Evolutionary conservation across 2,888 invertebrate species (phyloP).

Genomic region (Hypolimnas misippus): DNA sequence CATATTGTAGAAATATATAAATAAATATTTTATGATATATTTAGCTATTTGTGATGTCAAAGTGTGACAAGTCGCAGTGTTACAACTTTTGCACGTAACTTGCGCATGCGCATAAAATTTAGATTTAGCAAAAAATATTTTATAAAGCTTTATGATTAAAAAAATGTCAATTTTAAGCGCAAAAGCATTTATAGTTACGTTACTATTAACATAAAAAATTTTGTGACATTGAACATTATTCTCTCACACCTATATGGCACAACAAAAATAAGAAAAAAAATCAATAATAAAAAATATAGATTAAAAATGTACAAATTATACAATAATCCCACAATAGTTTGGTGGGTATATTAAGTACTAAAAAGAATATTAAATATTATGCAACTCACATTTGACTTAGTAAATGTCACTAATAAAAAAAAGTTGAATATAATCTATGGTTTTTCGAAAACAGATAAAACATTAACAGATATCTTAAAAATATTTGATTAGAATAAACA

Average conservation of each 20-base stretch:
- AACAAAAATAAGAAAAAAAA: slow-evolving; percentile 1
- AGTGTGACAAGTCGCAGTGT: not conserved
- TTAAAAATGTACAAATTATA: slow-evolving; percentile 1
- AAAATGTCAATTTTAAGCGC: not conserved
- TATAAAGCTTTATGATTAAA: not conserved
- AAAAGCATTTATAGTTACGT: not conserved
- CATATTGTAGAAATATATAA: not conserved
- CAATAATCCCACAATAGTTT: slow-evolving; percentile 4
- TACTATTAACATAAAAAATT: not conserved
- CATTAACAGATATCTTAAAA: slow-evolving; percentile 7
- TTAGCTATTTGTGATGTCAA: not conserved
- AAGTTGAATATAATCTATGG: not conserved
- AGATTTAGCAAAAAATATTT: not conserved
- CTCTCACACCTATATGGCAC: slow-evolving; percentile 7
- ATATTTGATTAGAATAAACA: slow-evolving; percentile 5
- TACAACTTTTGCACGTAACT: slow-evolving; percentile 1
- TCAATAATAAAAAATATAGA: slow-evolving; percentile 6
- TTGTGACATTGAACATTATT: not conserved
- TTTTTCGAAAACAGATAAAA: slow-evolving; percentile 1
- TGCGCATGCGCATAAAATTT: not conserved
- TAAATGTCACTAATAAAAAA: not conserved
- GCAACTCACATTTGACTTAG: slow-evolving; percentile 8
- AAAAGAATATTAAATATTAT: slow-evolving; percentile 4
- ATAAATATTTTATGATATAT: not conserved
- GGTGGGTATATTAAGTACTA: slow-evolving; percentile 22